A percentile compares a stretch with the other conserved stretches of the same genome.
Evolutionary conservation across 2,888 invertebrate genomes (phyloP).

Genomic region (Orthonychiurus folsomi): DNA sequence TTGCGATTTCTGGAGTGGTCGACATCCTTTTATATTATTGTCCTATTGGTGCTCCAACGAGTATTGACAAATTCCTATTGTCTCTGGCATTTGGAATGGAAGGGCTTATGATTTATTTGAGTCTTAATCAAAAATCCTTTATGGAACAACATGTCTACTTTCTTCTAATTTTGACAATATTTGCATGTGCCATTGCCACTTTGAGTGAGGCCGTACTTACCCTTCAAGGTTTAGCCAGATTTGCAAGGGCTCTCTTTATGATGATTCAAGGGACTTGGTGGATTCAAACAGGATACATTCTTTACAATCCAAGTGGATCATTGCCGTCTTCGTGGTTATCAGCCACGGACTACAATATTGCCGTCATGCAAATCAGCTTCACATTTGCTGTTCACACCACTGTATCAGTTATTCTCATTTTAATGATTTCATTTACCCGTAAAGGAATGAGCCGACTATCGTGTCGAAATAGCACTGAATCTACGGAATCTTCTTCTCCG

Average conservation of each 20-base stretch:
- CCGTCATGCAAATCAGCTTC: conserved; percentile 37
- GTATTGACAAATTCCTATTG: conserved; percentile 44
- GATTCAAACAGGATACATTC: conserved; percentile 39
- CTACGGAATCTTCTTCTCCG: no score
- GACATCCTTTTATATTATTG: conserved; percentile 46
- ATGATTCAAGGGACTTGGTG: conserved; percentile 41
- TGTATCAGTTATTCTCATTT: conserved; percentile 34
- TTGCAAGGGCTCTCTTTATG: conserved; percentile 34
- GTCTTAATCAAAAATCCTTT: conserved; percentile 31
- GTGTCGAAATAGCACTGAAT: no score
- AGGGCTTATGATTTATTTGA: conserved; percentile 43
- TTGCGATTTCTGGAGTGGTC: conserved; percentile 45
- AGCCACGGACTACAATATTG: conserved; percentile 36
- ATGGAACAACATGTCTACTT: conserved; percentile 35
- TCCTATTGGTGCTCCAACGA: conserved; percentile 42
- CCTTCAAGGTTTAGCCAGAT: conserved; percentile 26
- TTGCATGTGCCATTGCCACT: conserved; percentile 33
- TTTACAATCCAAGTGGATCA: conserved; percentile 30
- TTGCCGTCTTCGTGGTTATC: conserved; percentile 28
- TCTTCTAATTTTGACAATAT: conserved; percentile 29
- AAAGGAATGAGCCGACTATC: no score
- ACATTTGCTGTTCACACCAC: conserved; percentile 38
- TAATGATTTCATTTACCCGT: no score
- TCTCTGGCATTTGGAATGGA: conserved; percentile 45
- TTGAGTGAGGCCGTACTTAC: conserved; percentile 32